Percentiles rank a stretch among this genome's conserved stretches.
Evolutionary conservation across 2,113 vertebrate species (phyloP).

Genomic region (Carassius gibelio): DNA sequence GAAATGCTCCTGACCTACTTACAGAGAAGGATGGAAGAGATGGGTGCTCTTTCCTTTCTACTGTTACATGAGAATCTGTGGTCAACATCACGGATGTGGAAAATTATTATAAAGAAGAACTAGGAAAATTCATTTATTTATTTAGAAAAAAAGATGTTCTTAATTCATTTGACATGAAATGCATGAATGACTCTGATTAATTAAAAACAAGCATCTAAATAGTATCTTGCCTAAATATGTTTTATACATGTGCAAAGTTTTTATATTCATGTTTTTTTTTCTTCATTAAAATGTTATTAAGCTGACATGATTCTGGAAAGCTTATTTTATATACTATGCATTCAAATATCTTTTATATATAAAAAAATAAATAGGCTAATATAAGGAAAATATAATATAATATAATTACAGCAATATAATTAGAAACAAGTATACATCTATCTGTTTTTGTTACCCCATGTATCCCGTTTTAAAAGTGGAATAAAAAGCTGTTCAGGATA

Average conservation of each 20-base stretch:
- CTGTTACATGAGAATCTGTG: conserved; percentile 3
- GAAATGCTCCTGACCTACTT: conserved; percentile 44
- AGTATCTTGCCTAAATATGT: too few species aligned
- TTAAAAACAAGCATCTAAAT: neutral
- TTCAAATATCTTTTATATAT: neutral
- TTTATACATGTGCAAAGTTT: neutral
- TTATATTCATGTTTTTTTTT: too few species aligned
- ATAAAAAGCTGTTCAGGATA: neutral
- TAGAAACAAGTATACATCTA: too few species aligned
- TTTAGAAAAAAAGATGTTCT: neutral
- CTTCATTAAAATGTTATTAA: too few species aligned
- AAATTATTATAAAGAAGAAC: neutral
- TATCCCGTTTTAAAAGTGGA: neutral
- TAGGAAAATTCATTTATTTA: neutral
- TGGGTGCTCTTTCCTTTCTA: neutral
- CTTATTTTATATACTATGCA: neutral
- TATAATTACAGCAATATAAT: too few species aligned
- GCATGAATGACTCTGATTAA: neutral
- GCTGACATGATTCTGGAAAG: neutral
- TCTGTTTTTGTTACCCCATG: neutral
- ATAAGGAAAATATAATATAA: neutral
- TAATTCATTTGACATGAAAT: neutral
- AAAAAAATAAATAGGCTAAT: too few species aligned
- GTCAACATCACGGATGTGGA: neutral
- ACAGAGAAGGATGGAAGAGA: conserved; percentile 22